These are phyloP conservation scores for Helicoverpa armigera DNA, from an alignment of 1,140 invertebrate genomes.

Conservation along the genomic window DNA sequence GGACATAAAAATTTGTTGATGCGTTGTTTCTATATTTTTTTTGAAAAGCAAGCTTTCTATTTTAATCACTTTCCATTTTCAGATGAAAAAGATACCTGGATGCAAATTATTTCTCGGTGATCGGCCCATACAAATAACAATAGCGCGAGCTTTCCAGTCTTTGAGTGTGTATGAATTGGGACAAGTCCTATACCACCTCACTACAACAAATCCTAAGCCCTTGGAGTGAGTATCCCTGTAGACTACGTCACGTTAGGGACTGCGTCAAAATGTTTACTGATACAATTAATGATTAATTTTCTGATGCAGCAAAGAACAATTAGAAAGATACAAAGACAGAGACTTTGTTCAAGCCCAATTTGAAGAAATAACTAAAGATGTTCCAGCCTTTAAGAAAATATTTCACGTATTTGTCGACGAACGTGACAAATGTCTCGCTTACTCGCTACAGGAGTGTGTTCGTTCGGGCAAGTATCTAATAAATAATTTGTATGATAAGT, in stretches of 20 bases:
- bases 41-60: too few relatives aligned
- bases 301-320: constrained; percentile 92
- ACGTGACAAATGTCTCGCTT: constrained; percentile 95
- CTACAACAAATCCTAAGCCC: constrained; percentile 74
- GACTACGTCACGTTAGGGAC: too few relatives aligned
- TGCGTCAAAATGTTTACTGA: too few relatives aligned
- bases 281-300: neutral
- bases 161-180: constrained; percentile 95
- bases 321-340: constrained; percentile 96
- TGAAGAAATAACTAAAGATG: constrained; percentile 95
- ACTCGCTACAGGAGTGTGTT: constrained; percentile 91
- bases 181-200: constrained; percentile 93
- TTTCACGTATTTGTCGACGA: constrained; percentile 96
- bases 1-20: too few relatives aligned
- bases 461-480: constrained; percentile 84
- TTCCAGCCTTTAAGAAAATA: constrained; percentile 92
- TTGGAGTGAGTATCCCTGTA: constrained; percentile 89
- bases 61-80: constrained; percentile 25
- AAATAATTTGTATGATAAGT: neutral
- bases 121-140: constrained; percentile 96
- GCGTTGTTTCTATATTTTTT: too few relatives aligned
- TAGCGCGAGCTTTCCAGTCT: constrained; percentile 93
- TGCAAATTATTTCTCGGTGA: constrained; percentile 96
- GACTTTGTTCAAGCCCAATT: constrained; percentile 97
- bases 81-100: constrained; percentile 90